Evolutionary conservation across 2,888 invertebrate species (phyloP), one percentile per base, ranked within the genome.

Genomic region (Acleris holmiana): DNA sequence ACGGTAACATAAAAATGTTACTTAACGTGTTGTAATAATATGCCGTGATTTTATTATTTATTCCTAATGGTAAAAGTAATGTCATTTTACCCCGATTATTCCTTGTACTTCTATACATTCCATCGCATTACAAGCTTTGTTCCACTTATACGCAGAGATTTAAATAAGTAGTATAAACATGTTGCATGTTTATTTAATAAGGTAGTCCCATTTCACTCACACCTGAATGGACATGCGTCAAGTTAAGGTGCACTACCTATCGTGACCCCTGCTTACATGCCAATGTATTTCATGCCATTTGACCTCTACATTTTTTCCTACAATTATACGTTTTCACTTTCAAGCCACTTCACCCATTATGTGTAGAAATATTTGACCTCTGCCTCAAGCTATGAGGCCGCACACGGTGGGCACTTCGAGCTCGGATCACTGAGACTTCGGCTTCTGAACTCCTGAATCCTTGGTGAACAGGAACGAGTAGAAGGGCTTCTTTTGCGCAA

Each of bases 401-500:
- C 84, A 81, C 76, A 89, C 84, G n/a, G 89, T 83, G 68, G 88
- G 84, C 73, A 87, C 80, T 82, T 81, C 70, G 54, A 29, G 72
- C 76, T 76, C 78, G 68, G 73, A 85, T 92, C 90, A 93, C 82
- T 92, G 91, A 0, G 76, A 40, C 71, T 93, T 93, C 56, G 82
- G 82, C 73, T 92, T 93, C 18, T 73, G 76, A 19, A 83, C 82
- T 2, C 83, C 47, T 2, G 76, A 58, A 47, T 92, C 92, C 44
- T 76, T 74, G 15, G 83, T 62, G 83, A 95, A 95, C 23, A 95
- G 77, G 75, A 93, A 93, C 2, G 93, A 82, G 69, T 93, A 94
- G 68, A 95, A 95, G 0, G 94, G 77, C 71, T 93, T 93, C 77
- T 93, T 94, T 73, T 93, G 91, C 0, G 95, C 93, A 74, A 91